Conservation (phyloP, 2,113 vertebrate genomes). For the Menura novaehollandiae region DNA sequence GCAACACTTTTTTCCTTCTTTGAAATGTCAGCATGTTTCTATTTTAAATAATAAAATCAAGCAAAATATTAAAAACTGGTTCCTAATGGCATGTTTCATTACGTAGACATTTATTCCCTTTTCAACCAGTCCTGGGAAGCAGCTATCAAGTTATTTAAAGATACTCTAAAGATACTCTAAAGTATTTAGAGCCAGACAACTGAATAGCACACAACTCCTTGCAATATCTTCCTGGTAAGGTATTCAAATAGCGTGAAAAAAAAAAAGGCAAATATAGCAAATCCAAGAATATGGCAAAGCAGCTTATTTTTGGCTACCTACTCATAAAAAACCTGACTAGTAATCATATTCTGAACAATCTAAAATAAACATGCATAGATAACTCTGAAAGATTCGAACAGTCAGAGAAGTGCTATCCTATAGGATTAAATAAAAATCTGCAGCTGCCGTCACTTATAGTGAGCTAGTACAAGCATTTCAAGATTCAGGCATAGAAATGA, state of each 20-base stretch:
- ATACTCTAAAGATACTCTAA: neutral
- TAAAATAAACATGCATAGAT: slow-evolving; percentile 34
- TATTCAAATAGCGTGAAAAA: neutral
- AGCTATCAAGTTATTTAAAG: neutral
- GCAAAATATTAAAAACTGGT: neutral
- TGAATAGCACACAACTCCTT: neutral
- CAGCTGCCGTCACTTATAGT: neutral
- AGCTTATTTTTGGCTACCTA: neutral
- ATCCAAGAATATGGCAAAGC: neutral
- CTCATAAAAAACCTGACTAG: neutral
- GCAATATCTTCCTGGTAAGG: neutral
- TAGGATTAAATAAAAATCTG: slow-evolving; percentile 12
- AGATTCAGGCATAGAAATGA: neutral
- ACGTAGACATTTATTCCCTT: neutral
- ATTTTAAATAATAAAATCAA: neutral
- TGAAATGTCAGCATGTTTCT: neutral
- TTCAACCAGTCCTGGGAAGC: neutral
- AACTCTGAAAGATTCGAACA: slow-evolving; percentile 5
- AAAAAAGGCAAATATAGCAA: neutral
- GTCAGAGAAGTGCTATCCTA: neutral
- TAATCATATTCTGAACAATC: neutral
- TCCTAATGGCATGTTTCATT: neutral
- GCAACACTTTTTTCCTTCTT: neutral
- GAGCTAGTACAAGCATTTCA: neutral
- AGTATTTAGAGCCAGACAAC: neutral